These are phyloP conservation scores for Phyllotreta cruciferae DNA, from an alignment of 2,888 invertebrate genomes.

Conservation along the genomic window DNA sequence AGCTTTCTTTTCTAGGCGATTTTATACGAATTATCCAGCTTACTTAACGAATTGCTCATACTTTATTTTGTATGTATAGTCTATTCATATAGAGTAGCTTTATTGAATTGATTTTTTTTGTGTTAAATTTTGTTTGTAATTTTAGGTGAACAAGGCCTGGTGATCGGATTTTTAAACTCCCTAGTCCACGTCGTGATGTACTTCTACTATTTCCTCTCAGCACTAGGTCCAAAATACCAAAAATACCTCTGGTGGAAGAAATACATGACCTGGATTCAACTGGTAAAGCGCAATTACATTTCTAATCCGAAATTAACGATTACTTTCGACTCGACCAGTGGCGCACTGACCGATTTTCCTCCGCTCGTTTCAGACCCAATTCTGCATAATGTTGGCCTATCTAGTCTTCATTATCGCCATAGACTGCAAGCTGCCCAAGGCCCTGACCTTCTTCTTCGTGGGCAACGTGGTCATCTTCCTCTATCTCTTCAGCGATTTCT, in stretches of 20 bases:
- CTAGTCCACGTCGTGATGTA: conserved; percentile 94
- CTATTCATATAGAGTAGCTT: neutral
- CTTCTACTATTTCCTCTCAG: conserved; percentile 86
- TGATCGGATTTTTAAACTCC: conserved; percentile 86
- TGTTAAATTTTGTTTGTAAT: conserved; percentile 50
- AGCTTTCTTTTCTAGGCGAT: too few species aligned
- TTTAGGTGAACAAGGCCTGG: conserved; percentile 85
- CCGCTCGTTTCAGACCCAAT: conserved; percentile 69
- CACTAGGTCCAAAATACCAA: conserved; percentile 85
- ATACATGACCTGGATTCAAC: conserved; percentile 85
- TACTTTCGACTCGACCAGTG: neutral
- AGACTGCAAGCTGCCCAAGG: conserved; percentile 76
- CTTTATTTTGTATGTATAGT: conserved; percentile 4
- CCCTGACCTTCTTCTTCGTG: conserved; percentile 70
- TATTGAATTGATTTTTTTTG: neutral
- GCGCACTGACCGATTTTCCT: neutral
- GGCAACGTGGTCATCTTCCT: conserved; percentile 75
- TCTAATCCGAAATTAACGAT: too few species aligned
- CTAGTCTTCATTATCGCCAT: conserved; percentile 69
- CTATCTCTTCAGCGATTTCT: conserved; percentile 81
- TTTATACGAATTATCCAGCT: too few species aligned
- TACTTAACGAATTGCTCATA: too few species aligned
- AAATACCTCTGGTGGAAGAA: conserved; percentile 96
- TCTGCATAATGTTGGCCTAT: conserved; percentile 77
- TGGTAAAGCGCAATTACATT: conserved; percentile 63